Base-by-base conservation (phyloP, 2,888 invertebrate genomes). In the Dryocosmus kuriphilus region DNA sequence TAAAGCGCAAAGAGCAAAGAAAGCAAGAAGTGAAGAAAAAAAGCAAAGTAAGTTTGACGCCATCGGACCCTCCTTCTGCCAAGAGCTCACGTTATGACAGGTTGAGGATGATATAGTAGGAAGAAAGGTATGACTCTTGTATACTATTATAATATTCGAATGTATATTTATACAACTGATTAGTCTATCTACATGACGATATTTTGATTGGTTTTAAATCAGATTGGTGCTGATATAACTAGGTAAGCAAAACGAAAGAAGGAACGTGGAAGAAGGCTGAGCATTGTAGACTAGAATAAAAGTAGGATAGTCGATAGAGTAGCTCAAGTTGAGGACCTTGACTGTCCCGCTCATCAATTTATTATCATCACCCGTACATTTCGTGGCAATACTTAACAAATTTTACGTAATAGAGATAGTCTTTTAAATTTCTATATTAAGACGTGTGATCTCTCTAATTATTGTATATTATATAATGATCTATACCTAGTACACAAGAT, bases 391-490 rank as follows among this genome's bases (percentile, higher is more conserved):
- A 90, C 89, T 89, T 89, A 88, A 89, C 61, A 79, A 76, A 80
- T 88, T 89, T 89, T 87, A 90, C 90, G 89, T 88, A 88, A 88
- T 91, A 90, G 89, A 88, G 87, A 90, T 91, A 91, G 91, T 90
- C 90, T 91, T 91, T 90, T 89, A 89, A 90, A 90, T 91, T 90
- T 91, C 89, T 90, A 90, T 87, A 89, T 89, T 91, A 91, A 91
- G 89, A 90, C 91, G 91, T 91, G 91, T 91, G 91, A 91, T 91
- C 91, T 91, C 91, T 91, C 91, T 90, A 90, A 90, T 90, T 90
- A 90, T 88, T 91, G 91, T 91, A 90, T 86, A 90, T 88, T 86
- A 87, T 81, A 87, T 86, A 86, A 88, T 86, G 87, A 89, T 88
- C 87, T 89, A 87, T 86, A 89, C 86, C 85, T 88, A 89, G 88